Evolutionary conservation across 2,113 vertebrate genomes (phyloP).

Genomic region (Megaleporinus macrocephalus): DNA sequence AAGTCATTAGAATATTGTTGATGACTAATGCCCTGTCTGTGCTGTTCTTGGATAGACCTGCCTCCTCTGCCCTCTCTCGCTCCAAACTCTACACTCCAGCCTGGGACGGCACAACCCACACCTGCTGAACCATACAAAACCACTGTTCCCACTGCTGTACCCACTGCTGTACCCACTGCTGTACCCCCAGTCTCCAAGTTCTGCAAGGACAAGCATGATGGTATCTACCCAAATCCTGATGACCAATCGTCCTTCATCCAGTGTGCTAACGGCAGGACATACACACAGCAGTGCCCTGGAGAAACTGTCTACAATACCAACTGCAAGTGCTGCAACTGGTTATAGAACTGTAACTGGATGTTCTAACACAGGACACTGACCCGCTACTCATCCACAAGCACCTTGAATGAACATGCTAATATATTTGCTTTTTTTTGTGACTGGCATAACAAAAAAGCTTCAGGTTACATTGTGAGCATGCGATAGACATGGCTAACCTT

Average conservation of each 20-base stretch:
- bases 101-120: neutral
- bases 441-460: too few relatives aligned
- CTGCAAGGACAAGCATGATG: constrained; percentile 58
- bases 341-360: too few relatives aligned
- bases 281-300: constrained; percentile 50
- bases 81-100: neutral
- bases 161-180: too few relatives aligned
- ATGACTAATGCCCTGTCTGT: neutral
- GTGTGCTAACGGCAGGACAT: constrained; percentile 59
- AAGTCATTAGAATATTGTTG: neutral
- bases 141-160: neutral
- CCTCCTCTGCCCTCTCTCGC: constrained; percentile 26
- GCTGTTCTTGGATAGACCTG: constrained; percentile 49
- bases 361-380: neutral
- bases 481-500: too few relatives aligned
- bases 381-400: too few relatives aligned
- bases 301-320: constrained; percentile 56
- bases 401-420: too few relatives aligned
- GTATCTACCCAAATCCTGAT: constrained; percentile 62
- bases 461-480: too few relatives aligned
- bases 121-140: neutral
- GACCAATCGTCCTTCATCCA: constrained; percentile 57
- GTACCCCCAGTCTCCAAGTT: constrained; percentile 41
- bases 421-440: too few relatives aligned
- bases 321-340: constrained; percentile 69